Evolutionary conservation across 2,888 invertebrate species (phyloP).

Genomic region (Lamellibrachia columna): DNA sequence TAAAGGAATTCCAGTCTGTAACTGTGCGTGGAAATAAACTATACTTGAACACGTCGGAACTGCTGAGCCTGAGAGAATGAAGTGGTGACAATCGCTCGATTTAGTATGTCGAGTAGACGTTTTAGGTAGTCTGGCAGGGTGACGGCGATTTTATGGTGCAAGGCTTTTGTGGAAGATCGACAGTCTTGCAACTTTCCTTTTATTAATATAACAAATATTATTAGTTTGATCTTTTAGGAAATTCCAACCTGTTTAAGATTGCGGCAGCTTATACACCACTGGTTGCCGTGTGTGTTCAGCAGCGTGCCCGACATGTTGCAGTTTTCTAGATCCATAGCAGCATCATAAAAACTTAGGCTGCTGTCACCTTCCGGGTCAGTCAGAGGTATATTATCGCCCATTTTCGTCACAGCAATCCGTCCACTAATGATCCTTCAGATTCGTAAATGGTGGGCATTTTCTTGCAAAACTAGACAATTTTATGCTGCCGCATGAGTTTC

Average conservation of each 20-base stretch:
- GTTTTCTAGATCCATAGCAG: background rate
- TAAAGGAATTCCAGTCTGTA: no score
- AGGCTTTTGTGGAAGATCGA: no score
- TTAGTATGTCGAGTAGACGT: no score
- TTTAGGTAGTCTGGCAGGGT: no score
- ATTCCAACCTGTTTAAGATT: background rate
- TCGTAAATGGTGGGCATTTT: background rate
- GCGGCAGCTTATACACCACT: background rate
- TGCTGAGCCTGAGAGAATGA: no score
- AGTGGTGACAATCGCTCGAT: no score
- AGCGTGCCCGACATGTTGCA: background rate
- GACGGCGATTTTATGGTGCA: no score
- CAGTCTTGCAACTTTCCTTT: no score
- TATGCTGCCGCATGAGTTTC: background rate
- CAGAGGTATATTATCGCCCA: background rate
- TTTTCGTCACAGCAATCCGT: background rate
- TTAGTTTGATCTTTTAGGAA: background rate
- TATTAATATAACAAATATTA: no score
- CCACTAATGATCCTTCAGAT: background rate
- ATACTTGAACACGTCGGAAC: no score
- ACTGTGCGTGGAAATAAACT: no score
- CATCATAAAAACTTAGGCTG: conserved; percentile 9
- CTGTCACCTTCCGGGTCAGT: background rate
- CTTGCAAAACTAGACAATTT: background rate
- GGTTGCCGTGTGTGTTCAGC: background rate